Evolutionary conservation across 2,113 vertebrate species (phyloP), one percentile per base, ranked within the genome.

Genomic region (Cyrtonyx montezumae): DNA sequence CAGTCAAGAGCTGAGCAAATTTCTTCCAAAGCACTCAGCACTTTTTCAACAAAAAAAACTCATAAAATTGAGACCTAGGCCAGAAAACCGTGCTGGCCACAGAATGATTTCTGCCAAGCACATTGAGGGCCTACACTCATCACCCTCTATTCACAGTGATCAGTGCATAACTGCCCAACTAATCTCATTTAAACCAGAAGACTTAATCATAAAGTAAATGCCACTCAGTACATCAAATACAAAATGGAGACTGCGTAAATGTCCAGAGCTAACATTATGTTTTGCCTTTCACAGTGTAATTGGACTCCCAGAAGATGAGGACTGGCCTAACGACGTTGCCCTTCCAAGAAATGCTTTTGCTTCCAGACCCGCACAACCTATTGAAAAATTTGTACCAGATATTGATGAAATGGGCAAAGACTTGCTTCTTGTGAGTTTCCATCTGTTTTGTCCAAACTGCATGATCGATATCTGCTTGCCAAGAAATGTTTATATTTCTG

Each of bases 241-340:
- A 49, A 82, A 90, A 51, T n/a, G 25, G 32, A 67, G 36, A 48
- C 13, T 42, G 45, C 34, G 12, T 69, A 51, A 76, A 79, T 66
- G 8, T 86, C 80, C 79, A 83, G 32, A 83, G 10, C 12, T 92
- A 71, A 94, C 4, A 2, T 74, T 53, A 12, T 73, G 23, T 49
- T 91, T 81, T 69, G 53, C 22, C 34, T 93, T 84, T 68, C 65
- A n/a, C 94, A 99, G 99, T 84, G 98, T 99, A 55, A 98, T 99
- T 84, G 99, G 99, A 42, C 98, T 99, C 65, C 99, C 99, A 32
- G 98, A 98, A 78, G 98, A 98, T 92, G 99, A 99, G 28, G 99
- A 99, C 96, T 99, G 99, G 99, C 99, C 99, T 58, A 98, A 98
- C 94, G 99, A 99, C 0, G 99, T 99, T 87, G 99, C 98, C 77